Percentiles rank a stretch among this genome's conserved stretches.
These are phyloP conservation scores for Acanthosepion esculentum DNA, from an alignment of 2,888 invertebrate species.

Conservation along the genomic window DNA sequence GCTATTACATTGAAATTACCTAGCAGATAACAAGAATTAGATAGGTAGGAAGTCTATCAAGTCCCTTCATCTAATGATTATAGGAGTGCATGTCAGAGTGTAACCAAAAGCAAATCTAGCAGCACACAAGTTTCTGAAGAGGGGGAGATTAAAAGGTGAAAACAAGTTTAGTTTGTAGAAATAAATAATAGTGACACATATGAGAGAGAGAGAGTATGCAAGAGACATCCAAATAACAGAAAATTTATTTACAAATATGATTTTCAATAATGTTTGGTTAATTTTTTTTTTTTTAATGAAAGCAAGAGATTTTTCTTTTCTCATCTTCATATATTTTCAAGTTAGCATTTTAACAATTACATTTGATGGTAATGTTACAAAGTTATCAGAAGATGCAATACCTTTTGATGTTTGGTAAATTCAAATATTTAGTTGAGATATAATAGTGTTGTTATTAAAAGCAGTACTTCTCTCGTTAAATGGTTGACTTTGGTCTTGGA, in stretches of 20 bases:
- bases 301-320: not conserved
- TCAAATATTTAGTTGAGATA: not conserved
- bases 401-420: not conserved
- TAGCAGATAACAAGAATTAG: conserved; percentile 4
- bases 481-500: not conserved
- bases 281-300: too few relatives aligned
- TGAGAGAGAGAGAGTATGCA: too few relatives aligned
- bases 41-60: not conserved
- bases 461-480: not conserved
- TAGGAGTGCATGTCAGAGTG: not conserved
- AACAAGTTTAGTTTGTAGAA: not conserved
- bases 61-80: conserved; percentile 8
- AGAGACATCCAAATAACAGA: too few relatives aligned
- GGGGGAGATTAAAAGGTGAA: not conserved
- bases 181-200: too few relatives aligned
- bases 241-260: too few relatives aligned
- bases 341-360: not conserved
- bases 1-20: not conserved
- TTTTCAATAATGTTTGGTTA: too few relatives aligned
- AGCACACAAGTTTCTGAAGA: not conserved
- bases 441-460: not conserved
- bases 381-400: not conserved
- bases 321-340: not conserved
- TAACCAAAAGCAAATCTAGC: not conserved
- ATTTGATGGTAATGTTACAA: not conserved